These are phyloP conservation scores for Myiotriccus ornatus DNA, from an alignment of 2,797 vertebrate species.

Conservation along the genomic window DNA sequence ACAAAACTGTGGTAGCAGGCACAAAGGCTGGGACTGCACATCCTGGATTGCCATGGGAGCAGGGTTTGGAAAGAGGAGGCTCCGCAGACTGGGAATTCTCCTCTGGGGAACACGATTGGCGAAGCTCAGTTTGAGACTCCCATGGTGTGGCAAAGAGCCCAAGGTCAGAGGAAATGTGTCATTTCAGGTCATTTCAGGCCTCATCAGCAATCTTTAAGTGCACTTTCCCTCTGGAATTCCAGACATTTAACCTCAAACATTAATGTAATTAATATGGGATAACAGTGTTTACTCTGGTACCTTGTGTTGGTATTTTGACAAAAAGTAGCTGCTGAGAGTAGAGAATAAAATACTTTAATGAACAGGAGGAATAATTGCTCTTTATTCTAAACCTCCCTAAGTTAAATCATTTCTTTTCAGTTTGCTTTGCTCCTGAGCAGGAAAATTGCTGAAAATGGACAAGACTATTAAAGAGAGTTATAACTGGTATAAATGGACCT, in stretches of 20 bases:
- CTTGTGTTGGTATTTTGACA: not conserved
- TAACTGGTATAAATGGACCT: not conserved
- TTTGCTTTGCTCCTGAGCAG: not conserved
- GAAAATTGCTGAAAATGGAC: conserved; percentile 23
- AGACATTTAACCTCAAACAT: not conserved
- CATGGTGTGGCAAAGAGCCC: not conserved
- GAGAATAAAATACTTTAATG: not conserved
- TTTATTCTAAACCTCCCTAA: not conserved
- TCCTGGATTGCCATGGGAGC: not conserved
- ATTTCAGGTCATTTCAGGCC: not conserved
- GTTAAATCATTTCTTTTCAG: not conserved
- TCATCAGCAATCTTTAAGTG: not conserved
- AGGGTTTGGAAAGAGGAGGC: not conserved
- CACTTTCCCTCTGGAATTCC: not conserved
- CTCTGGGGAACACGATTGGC: not conserved
- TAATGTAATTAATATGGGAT: not conserved
- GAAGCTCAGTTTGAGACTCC: not conserved
- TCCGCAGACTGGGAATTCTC: not conserved
- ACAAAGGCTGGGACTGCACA: not conserved
- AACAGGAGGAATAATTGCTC: not conserved
- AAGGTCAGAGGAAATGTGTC: not conserved
- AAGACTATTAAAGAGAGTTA: conserved; percentile 38
- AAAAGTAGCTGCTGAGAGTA: not conserved
- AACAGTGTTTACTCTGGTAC: not conserved
- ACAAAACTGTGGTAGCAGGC: not conserved